These are phyloP conservation scores for Crotalus tigris DNA, from an alignment of 2,113 vertebrate species.

Conservation along the genomic window DNA sequence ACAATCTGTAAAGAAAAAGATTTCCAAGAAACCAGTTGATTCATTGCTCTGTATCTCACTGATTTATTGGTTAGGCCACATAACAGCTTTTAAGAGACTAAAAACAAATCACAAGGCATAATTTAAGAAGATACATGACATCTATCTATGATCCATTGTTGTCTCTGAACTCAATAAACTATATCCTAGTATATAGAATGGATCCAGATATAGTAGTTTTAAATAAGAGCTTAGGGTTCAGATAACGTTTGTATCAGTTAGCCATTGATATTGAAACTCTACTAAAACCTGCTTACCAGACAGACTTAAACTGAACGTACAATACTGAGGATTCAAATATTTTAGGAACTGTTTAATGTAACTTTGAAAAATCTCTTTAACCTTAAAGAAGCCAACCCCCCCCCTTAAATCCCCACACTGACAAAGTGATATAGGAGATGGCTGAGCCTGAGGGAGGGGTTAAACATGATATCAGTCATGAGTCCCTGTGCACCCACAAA, in stretches of 20 bases:
- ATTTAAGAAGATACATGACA: not conserved
- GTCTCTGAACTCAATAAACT: not conserved
- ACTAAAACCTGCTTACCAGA: not conserved
- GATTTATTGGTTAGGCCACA: not conserved
- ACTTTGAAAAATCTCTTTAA: not conserved
- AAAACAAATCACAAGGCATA: not conserved
- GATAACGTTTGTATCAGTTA: not conserved
- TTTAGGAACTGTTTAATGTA: not conserved
- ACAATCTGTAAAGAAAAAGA: constrained; percentile 5
- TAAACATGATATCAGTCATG: not conserved
- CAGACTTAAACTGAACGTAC: not conserved
- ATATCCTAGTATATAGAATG: not conserved
- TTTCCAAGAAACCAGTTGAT: not conserved
- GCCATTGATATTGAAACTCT: not conserved
- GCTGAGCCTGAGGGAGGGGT: not conserved
- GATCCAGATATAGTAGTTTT: not conserved
- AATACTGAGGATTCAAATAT: not conserved
- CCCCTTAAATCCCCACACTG: too few species aligned
- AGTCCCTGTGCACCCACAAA: not conserved
- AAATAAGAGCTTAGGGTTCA: not conserved
- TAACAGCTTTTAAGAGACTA: not conserved
- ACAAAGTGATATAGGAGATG: too few species aligned
- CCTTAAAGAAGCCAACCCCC: too few species aligned
- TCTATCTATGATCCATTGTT: not conserved
- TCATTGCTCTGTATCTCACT: not conserved